Conservation (phyloP, 2,113 vertebrate genomes). For the Scomber japonicus region DNA sequence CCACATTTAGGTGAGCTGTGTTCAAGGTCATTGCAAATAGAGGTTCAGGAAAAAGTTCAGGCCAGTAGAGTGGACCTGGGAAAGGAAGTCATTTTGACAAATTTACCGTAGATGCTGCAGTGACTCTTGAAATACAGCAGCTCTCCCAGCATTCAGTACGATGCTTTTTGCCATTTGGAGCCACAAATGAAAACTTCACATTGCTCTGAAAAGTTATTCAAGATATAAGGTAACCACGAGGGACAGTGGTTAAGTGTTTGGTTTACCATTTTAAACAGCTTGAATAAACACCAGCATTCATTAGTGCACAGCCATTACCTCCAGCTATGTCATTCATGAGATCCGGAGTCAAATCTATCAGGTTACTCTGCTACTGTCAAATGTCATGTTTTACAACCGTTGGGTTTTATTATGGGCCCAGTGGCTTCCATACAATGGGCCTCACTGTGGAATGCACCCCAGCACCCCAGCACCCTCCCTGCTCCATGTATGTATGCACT, state of each 20-base stretch:
- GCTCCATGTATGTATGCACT: constrained; percentile 12
- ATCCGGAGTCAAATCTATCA: constrained; percentile 69
- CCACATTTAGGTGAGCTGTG: constrained; percentile 67
- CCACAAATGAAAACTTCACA: constrained; percentile 41
- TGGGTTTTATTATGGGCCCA: constrained; percentile 63
- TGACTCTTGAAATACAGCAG: constrained; percentile 30
- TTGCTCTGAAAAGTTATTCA: constrained; percentile 23
- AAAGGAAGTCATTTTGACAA: constrained; percentile 63
- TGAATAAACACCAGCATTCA: constrained; percentile 66
- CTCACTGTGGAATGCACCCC: constrained; percentile 67
- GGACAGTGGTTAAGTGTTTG: constrained; percentile 50
- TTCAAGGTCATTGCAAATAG: constrained; percentile 64
- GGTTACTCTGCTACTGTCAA: constrained; percentile 73
- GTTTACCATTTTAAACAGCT: constrained; percentile 52
- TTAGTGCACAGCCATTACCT: constrained; percentile 64
- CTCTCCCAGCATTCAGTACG: constrained; percentile 29
- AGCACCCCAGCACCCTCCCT: constrained; percentile 16
- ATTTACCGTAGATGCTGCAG: constrained; percentile 30
- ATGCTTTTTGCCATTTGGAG: constrained; percentile 21
- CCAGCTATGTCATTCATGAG: constrained; percentile 50
- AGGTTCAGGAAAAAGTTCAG: constrained; percentile 37
- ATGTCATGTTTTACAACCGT: constrained; percentile 72
- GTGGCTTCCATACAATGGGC: constrained; percentile 62
- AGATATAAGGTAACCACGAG: constrained; percentile 54
- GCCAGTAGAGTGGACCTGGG: constrained; percentile 59